Base-by-base conservation (phyloP, 2,888 invertebrate species). In the Andricus quercusramuli region DNA sequence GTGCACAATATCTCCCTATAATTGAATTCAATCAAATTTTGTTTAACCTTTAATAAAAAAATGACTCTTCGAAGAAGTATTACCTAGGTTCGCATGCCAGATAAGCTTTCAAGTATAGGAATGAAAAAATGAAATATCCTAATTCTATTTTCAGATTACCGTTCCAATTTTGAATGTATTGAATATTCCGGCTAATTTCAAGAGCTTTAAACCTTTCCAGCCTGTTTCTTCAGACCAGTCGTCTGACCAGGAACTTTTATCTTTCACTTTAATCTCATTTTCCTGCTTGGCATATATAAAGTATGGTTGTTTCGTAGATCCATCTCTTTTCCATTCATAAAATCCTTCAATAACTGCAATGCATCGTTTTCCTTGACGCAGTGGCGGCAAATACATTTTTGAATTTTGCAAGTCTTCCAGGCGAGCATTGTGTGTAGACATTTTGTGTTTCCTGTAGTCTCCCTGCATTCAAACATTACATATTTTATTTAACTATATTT, bases 341-440 rank as follows among this genome's bases (percentile, higher is more conserved):
- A 96, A 97, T 77, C 98, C 97, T 93, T 97, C 97, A 83, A 95
- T 96, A 17, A 97, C 89, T 37, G 97, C 94, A 11, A 97, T 94
- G 93, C 98, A 98, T 85, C 97, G 94, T 84, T 95, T 95, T 15
- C 97, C 97, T 85, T 94, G 94, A 66, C 93, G 93, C 78, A 97
- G 93, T 20, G 96, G 94, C 1, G 94, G 94, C 77, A 94, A 94
- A 90, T 96, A 98, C 1, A 97, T 93, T 86, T 95, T 95, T 11
- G 97, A 97, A n/a, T 22, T 78, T 15, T 81, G 56, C 47, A 74
- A 51, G 22, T 78, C 78, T 92, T 97, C 97, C 65, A 96, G 89
- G 1, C 97, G 94, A 85, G 96, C 96, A 90, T 97, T 97, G 89
- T 96, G 97, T 59, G 97, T 97, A 59, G 95, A 95, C 56, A 96